phyloP scores from a whole-genome alignment of 2,113 vertebrate genomes.

The Ictalurus furcatus region DNA sequence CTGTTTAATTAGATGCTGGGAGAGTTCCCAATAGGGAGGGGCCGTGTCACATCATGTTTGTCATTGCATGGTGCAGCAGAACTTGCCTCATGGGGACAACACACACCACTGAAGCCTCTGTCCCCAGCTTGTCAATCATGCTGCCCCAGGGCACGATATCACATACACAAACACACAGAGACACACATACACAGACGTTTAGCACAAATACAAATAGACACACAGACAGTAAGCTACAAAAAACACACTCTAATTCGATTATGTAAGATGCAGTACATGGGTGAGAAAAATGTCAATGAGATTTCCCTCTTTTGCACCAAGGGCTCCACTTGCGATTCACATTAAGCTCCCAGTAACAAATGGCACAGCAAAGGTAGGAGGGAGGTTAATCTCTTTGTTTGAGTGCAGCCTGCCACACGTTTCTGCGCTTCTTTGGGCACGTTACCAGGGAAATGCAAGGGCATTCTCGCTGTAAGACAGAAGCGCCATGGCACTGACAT shows the following conservation, averaged over 20 bases:
- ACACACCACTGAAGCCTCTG: conserved; percentile 64
- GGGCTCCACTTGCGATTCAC: conserved; percentile 25
- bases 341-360: conserved; percentile 38
- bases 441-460: conserved; percentile 68
- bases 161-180: conserved; percentile 1
- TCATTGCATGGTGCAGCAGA: conserved; percentile 57
- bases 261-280: conserved; percentile 34
- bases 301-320: conserved; percentile 21
- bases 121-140: conserved; percentile 65
- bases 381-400: conserved; percentile 63
- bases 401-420: conserved; percentile 55
- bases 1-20: conserved; percentile 74
- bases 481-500: conserved; percentile 57
- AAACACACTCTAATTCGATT: conserved; percentile 17
- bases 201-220: conserved; percentile 12
- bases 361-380: conserved; percentile 23
- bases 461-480: conserved; percentile 60
- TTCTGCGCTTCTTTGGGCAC: conserved; percentile 61
- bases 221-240: neutral
- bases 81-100: conserved; percentile 61
- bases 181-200: conserved; percentile 7
- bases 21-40: conserved; percentile 54
- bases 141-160: conserved; percentile 32
- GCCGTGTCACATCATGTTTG: conserved; percentile 70
- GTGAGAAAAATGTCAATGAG: conserved; percentile 26